Conservation (phyloP, 1,140 invertebrate species). For the Drosophila lacertosa region DNA sequence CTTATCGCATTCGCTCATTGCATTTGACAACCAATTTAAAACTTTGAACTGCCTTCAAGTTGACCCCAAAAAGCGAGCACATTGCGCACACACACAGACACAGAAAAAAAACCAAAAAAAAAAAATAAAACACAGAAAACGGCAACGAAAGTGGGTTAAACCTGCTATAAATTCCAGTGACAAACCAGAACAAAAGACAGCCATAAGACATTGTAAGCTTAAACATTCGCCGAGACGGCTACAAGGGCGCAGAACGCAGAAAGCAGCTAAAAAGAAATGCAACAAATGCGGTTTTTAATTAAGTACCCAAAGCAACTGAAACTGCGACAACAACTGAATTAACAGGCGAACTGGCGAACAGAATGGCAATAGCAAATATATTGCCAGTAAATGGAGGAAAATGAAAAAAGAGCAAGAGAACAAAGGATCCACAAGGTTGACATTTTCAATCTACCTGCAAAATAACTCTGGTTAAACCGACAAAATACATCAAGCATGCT, state of each 20-base stretch:
- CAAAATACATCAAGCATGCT: too few relatives aligned
- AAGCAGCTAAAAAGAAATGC: slow-evolving; percentile 14
- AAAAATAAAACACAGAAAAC: too few relatives aligned
- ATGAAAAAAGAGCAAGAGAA: background rate
- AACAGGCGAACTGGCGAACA: slow-evolving; percentile 35
- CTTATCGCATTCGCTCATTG: slow-evolving; percentile 62
- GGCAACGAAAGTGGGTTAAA: slow-evolving; percentile 59
- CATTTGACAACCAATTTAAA: slow-evolving; percentile 79
- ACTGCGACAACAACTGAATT: slow-evolving; percentile 64
- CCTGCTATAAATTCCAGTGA: slow-evolving; percentile 76
- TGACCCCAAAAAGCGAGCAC: slow-evolving; percentile 44
- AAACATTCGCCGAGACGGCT: slow-evolving; percentile 21
- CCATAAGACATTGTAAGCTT: slow-evolving; percentile 60
- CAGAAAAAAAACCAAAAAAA: background rate
- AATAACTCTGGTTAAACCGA: background rate
- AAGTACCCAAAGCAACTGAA: slow-evolving; percentile 63
- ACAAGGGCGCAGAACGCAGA: slow-evolving; percentile 14
- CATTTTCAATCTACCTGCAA: background rate
- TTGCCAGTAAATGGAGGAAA: background rate
- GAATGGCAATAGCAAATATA: slow-evolving; percentile 8
- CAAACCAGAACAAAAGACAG: slow-evolving; percentile 65
- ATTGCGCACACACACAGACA: background rate
- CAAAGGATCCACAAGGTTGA: background rate
- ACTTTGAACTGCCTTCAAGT: slow-evolving; percentile 66
- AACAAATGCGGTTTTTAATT: slow-evolving; percentile 68